Conservation (phyloP, 1,140 invertebrate species). For the Caligus rogercresseyi region DNA sequence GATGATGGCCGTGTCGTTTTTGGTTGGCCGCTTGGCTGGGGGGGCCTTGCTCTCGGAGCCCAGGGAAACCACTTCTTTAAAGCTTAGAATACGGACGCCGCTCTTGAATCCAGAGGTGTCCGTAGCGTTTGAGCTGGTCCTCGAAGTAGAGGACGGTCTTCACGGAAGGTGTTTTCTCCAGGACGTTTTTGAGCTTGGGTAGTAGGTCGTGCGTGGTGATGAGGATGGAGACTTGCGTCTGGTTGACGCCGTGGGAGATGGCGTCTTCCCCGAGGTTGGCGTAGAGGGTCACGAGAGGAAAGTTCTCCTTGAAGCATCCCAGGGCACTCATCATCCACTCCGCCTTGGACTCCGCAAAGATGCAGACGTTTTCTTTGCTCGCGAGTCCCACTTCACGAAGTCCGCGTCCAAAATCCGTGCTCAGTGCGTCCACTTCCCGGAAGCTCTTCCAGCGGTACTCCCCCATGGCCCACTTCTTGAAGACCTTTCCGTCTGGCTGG, state of each 20-base stretch:
- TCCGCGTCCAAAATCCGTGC: slow-evolving; percentile 57
- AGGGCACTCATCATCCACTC: slow-evolving; percentile 94
- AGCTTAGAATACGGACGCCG: slow-evolving; percentile 44
- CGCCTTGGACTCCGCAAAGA: slow-evolving; percentile 89
- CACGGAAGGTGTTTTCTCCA: slow-evolving; percentile 29
- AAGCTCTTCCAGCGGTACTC: slow-evolving; percentile 81
- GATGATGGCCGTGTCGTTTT: slow-evolving; percentile 67
- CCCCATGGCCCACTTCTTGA: slow-evolving; percentile 82
- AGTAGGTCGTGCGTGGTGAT: slow-evolving; percentile 74
- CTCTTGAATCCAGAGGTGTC: slow-evolving; percentile 33
- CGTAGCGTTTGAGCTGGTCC: slow-evolving; percentile 24
- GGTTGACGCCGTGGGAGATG: slow-evolving; percentile 82
- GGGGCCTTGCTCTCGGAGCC: slow-evolving; percentile 24
- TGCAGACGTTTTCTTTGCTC: slow-evolving; percentile 54
- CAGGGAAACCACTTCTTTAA: slow-evolving; percentile 36
- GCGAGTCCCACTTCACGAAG: slow-evolving; percentile 42
- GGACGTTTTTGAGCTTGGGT: slow-evolving; percentile 64
- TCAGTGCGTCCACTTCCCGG: slow-evolving; percentile 51
- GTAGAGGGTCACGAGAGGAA: slow-evolving; percentile 80
- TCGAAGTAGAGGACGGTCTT: slow-evolving; percentile 22
- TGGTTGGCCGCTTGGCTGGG: slow-evolving; percentile 40
- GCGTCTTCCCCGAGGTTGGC: slow-evolving; percentile 91
- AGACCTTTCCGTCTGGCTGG: slow-evolving; percentile 79
- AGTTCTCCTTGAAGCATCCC: slow-evolving; percentile 32
- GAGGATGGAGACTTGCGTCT: slow-evolving; percentile 69